phyloP scores from a whole-genome alignment of 1,140 invertebrate species.

The Papilio polytes region DNA sequence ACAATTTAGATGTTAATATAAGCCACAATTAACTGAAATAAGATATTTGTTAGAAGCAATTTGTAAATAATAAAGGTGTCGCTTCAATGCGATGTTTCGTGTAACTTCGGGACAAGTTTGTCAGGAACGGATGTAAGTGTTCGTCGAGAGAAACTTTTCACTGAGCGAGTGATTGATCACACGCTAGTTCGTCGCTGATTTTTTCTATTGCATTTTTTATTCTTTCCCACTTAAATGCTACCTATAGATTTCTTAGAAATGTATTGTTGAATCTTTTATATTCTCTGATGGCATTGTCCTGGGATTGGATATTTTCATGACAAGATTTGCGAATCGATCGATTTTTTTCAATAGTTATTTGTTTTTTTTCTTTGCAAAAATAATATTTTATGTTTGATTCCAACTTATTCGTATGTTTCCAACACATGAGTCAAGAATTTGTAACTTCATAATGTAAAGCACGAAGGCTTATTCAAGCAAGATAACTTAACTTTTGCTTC shows the following conservation, averaged over 20 bases:
- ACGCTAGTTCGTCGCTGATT: constrained; percentile 1
- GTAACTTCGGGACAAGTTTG: constrained; percentile 17
- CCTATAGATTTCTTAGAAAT: not conserved
- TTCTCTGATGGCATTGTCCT: not conserved
- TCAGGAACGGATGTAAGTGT: constrained; percentile 23
- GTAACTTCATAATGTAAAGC: too few relatives aligned
- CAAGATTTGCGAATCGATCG: not conserved
- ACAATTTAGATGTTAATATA: too few relatives aligned
- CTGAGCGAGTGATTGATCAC: constrained; percentile 14
- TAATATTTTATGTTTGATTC: too few relatives aligned
- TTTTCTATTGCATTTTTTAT: constrained; percentile 8
- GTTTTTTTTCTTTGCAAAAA: not conserved
- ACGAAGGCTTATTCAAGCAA: too few relatives aligned
- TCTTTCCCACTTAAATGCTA: not conserved
- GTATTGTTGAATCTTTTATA: not conserved
- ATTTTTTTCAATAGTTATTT: not conserved
- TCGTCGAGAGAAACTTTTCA: constrained; percentile 20
- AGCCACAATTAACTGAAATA: not conserved
- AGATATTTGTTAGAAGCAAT: not conserved
- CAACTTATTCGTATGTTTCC: too few relatives aligned
- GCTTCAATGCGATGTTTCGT: not conserved
- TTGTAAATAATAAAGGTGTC: constrained; percentile 21
- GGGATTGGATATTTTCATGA: not conserved
- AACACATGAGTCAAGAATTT: too few relatives aligned
- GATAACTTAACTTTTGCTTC: too few relatives aligned